Conservation (phyloP, 64 coral and sea anemone species). For the Anthopleura sola region DNA sequence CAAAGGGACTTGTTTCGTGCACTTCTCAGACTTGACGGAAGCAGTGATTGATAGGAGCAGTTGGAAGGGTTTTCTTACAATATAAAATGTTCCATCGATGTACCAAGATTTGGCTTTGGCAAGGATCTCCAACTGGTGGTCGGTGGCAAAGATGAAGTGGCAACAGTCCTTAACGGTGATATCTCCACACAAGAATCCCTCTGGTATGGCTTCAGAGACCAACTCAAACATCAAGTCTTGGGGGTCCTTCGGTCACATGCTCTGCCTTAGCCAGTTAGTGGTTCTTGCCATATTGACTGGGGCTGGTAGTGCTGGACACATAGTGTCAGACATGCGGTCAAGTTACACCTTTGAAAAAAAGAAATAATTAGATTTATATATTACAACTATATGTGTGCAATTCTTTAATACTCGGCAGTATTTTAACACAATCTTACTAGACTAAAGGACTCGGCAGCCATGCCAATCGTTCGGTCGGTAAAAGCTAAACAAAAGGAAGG, state of each 20-base stretch:
- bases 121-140: not conserved
- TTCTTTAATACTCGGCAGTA: no score
- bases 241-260: conserved; percentile 31
- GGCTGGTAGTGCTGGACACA: conserved; percentile 16
- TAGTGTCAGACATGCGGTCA: not conserved
- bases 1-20: not conserved
- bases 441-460: no score
- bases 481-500: no score
- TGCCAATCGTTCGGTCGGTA: no score
- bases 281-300: conserved; percentile 13
- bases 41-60: conserved; percentile 2
- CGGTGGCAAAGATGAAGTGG: conserved; percentile 16
- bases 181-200: conserved; percentile 20
- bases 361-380: no score
- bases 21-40: not conserved
- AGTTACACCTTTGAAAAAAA: not conserved
- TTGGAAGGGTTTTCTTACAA: not conserved
- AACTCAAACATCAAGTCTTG: conserved; percentile 37
- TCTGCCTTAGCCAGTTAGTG: conserved; percentile 1
- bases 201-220: conserved; percentile 22
- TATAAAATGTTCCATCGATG: conserved; percentile 20
- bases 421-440: no score
- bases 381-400: no score
- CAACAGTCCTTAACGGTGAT: not conserved
- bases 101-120: conserved; percentile 11